Evolutionary conservation across 2,888 invertebrate species (phyloP).

Genomic region (Chymomyza procnemis): DNA sequence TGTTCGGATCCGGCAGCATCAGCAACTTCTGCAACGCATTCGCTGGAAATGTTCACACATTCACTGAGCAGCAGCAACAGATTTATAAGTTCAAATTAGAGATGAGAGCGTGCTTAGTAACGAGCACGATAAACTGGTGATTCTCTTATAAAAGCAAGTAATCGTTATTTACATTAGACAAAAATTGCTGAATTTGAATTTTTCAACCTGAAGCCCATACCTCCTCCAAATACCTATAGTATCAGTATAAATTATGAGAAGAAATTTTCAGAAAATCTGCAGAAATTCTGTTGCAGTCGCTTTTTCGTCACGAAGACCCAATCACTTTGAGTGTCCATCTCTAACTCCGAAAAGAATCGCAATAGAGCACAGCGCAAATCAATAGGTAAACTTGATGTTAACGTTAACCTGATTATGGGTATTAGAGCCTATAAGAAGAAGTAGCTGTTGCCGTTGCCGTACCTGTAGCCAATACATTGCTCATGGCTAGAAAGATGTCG

Average conservation of each 20-base stretch:
- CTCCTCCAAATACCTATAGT: too few relatives aligned
- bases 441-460: constrained; percentile 18
- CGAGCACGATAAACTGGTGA: too few relatives aligned
- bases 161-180: too few relatives aligned
- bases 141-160: too few relatives aligned
- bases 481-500: constrained; percentile 5
- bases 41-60: constrained; percentile 61
- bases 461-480: constrained; percentile 14
- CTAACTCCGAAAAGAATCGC: neutral
- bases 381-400: constrained; percentile 72
- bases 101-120: neutral
- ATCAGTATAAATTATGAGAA: too few relatives aligned
- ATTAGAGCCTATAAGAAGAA: constrained; percentile 71
- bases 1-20: constrained; percentile 11
- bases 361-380: constrained; percentile 50
- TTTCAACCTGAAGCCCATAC: too few relatives aligned
- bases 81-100: neutral
- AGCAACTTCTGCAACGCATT: constrained; percentile 39
- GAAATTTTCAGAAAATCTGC: too few relatives aligned
- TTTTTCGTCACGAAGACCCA: neutral
- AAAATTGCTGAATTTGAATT: too few relatives aligned
- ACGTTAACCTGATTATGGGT: constrained; percentile 69
- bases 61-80: constrained; percentile 32
- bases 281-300: too few relatives aligned
- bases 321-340: neutral